Percentiles rank a stretch among this genome's conserved stretches.
phyloP scores from a whole-genome alignment of 2,888 invertebrate species.

The Cephus pygmeus region DNA sequence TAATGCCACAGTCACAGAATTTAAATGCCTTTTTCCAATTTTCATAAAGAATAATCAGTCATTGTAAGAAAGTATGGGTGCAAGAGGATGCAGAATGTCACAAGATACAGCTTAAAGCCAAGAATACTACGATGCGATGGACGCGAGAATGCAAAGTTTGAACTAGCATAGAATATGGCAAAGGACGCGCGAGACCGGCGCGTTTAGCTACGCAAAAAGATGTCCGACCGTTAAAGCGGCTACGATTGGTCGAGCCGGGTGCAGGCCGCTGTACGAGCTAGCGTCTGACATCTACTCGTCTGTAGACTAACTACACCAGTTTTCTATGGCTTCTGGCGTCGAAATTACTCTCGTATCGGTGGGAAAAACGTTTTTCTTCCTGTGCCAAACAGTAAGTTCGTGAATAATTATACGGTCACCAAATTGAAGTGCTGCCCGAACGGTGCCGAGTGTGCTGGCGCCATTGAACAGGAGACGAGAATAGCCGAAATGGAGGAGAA shows the following conservation, averaged over 20 bases:
- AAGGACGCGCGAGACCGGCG: constrained; percentile 1
- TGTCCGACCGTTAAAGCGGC: background rate
- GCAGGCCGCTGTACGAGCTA: background rate
- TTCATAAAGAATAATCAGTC: too few relatives aligned
- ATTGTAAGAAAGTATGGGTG: too few relatives aligned
- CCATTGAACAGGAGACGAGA: constrained; percentile 49
- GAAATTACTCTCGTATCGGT: background rate
- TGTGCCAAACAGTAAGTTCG: background rate
- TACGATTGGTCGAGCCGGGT: constrained; percentile 3
- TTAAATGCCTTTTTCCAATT: too few relatives aligned
- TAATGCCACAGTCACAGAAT: too few relatives aligned
- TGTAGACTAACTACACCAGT: constrained; percentile 8
- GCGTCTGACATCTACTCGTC: constrained; percentile 13
- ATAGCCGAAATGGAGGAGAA: constrained; percentile 65
- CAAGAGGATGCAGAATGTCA: too few relatives aligned
- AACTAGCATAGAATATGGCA: constrained; percentile 1
- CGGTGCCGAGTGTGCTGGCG: constrained; percentile 36
- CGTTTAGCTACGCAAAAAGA: background rate
- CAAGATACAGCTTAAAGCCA: too few relatives aligned
- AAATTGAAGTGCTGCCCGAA: background rate
- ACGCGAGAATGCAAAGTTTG: background rate
- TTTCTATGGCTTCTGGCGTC: constrained; percentile 9
- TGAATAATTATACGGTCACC: background rate
- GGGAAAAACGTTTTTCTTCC: background rate
- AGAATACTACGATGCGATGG: too few relatives aligned